phyloP scores from a whole-genome alignment of 2,797 vertebrate genomes.

The Cirrhinus molitorella region DNA sequence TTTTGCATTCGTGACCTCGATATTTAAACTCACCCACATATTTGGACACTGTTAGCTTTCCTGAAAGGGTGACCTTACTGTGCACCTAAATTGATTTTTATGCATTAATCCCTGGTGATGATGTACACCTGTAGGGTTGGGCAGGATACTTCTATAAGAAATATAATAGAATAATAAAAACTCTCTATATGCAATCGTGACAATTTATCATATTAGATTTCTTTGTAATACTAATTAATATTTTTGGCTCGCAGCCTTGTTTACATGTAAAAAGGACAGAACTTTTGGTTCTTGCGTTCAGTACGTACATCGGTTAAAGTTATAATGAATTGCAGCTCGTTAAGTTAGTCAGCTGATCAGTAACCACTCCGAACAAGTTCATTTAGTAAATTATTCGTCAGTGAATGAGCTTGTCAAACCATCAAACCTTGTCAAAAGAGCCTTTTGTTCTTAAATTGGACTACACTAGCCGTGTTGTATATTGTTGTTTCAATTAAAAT shows the following conservation, averaged over 20 bases:
- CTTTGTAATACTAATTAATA: background rate
- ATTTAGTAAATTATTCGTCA: background rate
- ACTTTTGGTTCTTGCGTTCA: background rate
- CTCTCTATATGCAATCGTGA: too few relatives aligned
- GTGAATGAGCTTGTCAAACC: background rate
- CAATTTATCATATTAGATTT: background rate
- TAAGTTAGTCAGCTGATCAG: background rate
- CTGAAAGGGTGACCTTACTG: background rate
- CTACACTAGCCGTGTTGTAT: too few relatives aligned
- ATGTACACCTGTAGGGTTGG: background rate
- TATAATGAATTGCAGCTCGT: background rate
- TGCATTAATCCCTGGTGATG: background rate
- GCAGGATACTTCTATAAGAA: background rate
- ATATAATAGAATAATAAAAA: too few relatives aligned
- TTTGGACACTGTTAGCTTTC: background rate
- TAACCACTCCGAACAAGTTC: background rate
- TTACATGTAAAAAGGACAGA: background rate
- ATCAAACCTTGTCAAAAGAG: background rate
- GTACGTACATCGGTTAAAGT: background rate
- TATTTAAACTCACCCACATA: constrained; percentile 34
- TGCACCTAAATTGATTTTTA: background rate
- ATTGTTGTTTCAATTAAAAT: too few relatives aligned
- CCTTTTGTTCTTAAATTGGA: too few relatives aligned
- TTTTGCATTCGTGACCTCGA: background rate
- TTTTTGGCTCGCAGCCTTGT: background rate